Evolutionary conservation across 2,888 invertebrate genomes (phyloP).

Genomic region (Entomobrya proxima): DNA sequence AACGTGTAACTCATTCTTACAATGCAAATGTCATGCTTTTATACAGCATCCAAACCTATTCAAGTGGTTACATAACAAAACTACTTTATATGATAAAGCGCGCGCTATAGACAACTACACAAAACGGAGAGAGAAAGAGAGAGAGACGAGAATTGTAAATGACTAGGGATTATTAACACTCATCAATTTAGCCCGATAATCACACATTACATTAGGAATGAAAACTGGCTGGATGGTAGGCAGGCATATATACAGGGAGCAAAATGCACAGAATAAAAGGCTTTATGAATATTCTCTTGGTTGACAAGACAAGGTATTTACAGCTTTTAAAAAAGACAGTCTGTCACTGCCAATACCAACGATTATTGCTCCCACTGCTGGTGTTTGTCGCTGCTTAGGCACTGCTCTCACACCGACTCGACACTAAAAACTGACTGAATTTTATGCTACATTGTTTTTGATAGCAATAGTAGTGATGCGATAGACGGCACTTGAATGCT

Average conservation of each 20-base stretch:
- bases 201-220: slow-evolving; percentile 53
- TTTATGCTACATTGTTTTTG: slow-evolving; percentile 5
- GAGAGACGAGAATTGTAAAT: slow-evolving; percentile 46
- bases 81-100: not conserved
- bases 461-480: not conserved
- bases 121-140: not conserved
- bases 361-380: not conserved
- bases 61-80: not conserved
- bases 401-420: not conserved
- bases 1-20: not conserved
- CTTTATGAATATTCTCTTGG: slow-evolving; percentile 53
- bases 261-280: not conserved
- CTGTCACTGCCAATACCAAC: slow-evolving; percentile 57
- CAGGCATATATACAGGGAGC: not conserved
- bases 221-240: slow-evolving; percentile 6
- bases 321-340: slow-evolving; percentile 40
- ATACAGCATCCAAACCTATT: not conserved
- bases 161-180: slow-evolving; percentile 64
- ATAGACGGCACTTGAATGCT: not conserved
- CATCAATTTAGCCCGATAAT: slow-evolving; percentile 64
- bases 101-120: not conserved
- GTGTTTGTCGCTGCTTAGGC: not conserved
- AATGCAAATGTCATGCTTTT: slow-evolving; percentile 28
- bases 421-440: not conserved
- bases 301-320: slow-evolving; percentile 52